These are phyloP conservation scores for Oenanthe melanoleuca DNA, from an alignment of 2,113 vertebrate genomes.

Conservation along the genomic window DNA sequence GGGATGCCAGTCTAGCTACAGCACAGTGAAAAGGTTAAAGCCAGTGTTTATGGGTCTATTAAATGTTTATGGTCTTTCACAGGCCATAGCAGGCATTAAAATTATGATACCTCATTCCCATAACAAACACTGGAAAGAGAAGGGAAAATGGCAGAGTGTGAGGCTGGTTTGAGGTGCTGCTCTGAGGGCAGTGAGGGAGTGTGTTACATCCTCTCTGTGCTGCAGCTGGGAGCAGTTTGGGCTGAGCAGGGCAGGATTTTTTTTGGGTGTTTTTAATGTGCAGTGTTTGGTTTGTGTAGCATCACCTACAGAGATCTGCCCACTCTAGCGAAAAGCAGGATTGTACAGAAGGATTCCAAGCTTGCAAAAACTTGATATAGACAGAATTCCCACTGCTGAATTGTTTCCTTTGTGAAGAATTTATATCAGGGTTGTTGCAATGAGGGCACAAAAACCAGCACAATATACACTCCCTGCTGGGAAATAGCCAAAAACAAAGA, in stretches of 20 bases:
- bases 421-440: background rate
- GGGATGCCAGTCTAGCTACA: constrained; percentile 44
- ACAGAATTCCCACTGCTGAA: background rate
- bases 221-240: background rate
- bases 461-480: background rate
- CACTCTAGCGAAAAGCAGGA: background rate
- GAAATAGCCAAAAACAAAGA: background rate
- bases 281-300: background rate
- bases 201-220: background rate
- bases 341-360: background rate
- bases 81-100: constrained; percentile 44
- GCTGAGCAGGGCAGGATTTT: background rate
- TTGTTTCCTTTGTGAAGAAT: background rate
- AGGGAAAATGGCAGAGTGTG: background rate
- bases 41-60: constrained; percentile 68
- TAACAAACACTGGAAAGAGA: constrained; percentile 60
- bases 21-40: constrained; percentile 71
- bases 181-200: background rate
- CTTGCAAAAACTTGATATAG: background rate
- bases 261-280: background rate
- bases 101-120: constrained; percentile 37
- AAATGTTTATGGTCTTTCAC: constrained; percentile 68
- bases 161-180: background rate
- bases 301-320: background rate
- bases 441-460: background rate